Conservation (phyloP, 2,113 vertebrate species). For the Thamnophis sirtalis region DNA sequence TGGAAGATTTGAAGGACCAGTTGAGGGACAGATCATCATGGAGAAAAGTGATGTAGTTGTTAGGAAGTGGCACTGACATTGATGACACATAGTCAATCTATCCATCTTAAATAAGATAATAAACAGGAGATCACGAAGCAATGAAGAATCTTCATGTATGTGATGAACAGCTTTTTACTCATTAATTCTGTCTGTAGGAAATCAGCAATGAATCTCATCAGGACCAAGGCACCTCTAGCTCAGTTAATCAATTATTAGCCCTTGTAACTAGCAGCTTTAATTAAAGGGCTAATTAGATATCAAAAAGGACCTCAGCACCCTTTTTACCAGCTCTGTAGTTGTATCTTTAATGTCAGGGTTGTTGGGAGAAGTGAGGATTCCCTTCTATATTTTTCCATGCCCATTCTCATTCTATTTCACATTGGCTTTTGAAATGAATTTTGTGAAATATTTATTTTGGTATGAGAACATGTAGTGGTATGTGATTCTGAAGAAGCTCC, state of each 20-base stretch:
- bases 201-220: background rate
- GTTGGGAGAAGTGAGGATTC: background rate
- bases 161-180: background rate
- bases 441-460: background rate
- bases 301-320: background rate
- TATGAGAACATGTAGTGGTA: background rate
- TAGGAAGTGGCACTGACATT: background rate
- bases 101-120: background rate
- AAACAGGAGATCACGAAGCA: background rate
- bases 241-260: slow-evolving; percentile 9
- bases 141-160: background rate
- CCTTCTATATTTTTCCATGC: background rate
- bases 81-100: background rate
- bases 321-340: background rate
- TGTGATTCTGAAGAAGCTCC: background rate
- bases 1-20: background rate
- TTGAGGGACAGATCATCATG: background rate
- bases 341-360: background rate
- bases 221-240: background rate
- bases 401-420: background rate
- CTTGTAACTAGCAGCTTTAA: slow-evolving; percentile 5
- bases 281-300: slow-evolving; percentile 2
- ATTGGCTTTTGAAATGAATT: background rate
- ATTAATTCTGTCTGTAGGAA: background rate
- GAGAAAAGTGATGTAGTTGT: background rate